Base-by-base conservation (phyloP, 2,888 invertebrate species). In the Furcula furcula region DNA sequence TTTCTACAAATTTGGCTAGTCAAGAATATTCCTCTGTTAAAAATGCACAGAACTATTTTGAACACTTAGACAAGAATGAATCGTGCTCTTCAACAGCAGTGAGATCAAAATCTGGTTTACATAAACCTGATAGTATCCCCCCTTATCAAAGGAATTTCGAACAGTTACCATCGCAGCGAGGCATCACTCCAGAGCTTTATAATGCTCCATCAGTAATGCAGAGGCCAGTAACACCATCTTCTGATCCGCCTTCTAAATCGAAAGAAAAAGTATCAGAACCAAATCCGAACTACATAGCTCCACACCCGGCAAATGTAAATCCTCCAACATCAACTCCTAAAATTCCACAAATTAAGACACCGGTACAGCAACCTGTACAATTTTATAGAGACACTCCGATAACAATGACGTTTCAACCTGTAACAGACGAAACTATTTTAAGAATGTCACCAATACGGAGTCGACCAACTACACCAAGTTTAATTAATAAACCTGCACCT, bases 401-500 rank as follows among this genome's bases (percentile, higher is more conserved):
- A 62, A 87, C 91, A 34, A 91, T 90, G 90, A 90, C 90, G 59
- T 93, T 93, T 71, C 92, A 92, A 79, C 91, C 93, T 32, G 90
- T 93, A 55, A 77, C 86, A 45, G 92, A 92, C 49, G 91, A 91
- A 47, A 77, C 60, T 35, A 76, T 76, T 40, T 76, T 90, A 21
- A 84, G 89, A 39, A 88, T 87, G 40, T 92, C 92, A 7, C 90
- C 91, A 1, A 78, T 80, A 15, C 76, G 86, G 29, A 86, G 87
- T 44, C 86, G 93, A 35, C 90, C 94, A 3, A 86, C 90, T 38
- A 94, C 94, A 11, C 94, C 95, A 0, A 93, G 93, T 63, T 76
- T 91, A 79, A 93, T 92, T 37, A 94, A 94, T 65, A 93, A 93
- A 74, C 93, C 95, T 14, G 93, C 94, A 1, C 92, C 94, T 7